Percentiles rank a stretch among this genome's conserved stretches.
Evolutionary conservation across 2,797 vertebrate genomes (phyloP).

Genomic region (Etheostoma nigrum): DNA sequence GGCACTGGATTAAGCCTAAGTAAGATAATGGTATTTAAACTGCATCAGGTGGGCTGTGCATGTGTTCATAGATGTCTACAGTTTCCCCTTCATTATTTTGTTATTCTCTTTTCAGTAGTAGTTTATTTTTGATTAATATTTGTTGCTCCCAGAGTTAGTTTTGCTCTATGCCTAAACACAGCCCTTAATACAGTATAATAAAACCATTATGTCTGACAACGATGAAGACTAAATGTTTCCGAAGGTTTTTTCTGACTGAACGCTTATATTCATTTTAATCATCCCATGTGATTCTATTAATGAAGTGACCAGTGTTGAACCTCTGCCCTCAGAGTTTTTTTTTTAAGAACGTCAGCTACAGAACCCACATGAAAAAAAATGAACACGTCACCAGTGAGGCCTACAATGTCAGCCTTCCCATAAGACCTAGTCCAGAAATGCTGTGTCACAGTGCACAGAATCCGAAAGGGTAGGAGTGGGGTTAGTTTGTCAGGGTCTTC

Average conservation of each 20-base stretch:
- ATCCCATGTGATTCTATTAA: slow-evolving; percentile 59
- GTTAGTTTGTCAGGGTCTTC: slow-evolving; percentile 26
- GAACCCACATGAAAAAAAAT: slow-evolving; percentile 73
- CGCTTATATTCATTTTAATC: slow-evolving; percentile 48
- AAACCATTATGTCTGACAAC: slow-evolving; percentile 22
- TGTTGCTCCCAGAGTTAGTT: neutral
- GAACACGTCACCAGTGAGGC: slow-evolving; percentile 58
- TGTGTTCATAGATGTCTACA: slow-evolving; percentile 13
- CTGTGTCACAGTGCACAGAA: slow-evolving; percentile 75
- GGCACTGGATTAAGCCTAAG: slow-evolving; percentile 6
- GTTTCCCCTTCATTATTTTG: neutral
- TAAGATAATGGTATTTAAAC: neutral
- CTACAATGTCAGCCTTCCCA: slow-evolving; percentile 72
- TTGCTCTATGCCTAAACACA: slow-evolving; percentile 14
- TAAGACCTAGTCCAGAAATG: slow-evolving; percentile 69
- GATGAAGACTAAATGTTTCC: slow-evolving; percentile 54
- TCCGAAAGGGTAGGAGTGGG: slow-evolving; percentile 13
- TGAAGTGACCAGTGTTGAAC: slow-evolving; percentile 58
- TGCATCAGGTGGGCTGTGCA: neutral
- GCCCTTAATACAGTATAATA: neutral
- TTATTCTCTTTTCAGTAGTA: neutral
- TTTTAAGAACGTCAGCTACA: slow-evolving; percentile 61
- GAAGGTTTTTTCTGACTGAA: slow-evolving; percentile 63
- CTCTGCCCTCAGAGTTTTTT: slow-evolving; percentile 44
- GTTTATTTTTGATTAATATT: slow-evolving; percentile 2